These are phyloP conservation scores for Apodemus agrarius DNA, from an alignment of 2,797 vertebrate species.

Conservation along the genomic window DNA sequence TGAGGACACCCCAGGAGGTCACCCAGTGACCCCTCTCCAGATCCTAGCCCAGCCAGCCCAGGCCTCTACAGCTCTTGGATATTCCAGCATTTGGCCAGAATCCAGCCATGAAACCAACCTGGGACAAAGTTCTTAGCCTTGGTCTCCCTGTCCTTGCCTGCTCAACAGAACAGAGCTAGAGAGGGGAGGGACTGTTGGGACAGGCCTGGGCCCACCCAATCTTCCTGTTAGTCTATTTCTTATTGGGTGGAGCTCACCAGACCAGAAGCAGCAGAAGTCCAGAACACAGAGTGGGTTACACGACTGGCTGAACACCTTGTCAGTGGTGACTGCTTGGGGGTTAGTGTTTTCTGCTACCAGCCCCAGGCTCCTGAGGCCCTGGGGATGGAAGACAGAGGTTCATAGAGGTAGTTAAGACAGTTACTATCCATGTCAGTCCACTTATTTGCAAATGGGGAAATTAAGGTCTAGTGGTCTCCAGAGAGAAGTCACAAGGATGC, in stretches of 20 bases:
- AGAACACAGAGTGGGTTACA: not conserved
- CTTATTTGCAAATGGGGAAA: not conserved
- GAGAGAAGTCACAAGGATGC: not conserved
- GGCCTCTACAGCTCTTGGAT: not conserved
- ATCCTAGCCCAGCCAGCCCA: not conserved
- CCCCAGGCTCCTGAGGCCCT: not conserved
- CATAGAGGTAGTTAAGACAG: not conserved
- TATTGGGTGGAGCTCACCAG: not conserved
- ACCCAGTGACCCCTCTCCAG: not conserved
- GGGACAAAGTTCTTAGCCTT: not conserved
- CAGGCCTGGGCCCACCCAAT: not conserved
- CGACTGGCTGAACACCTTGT: not conserved
- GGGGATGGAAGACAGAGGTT: not conserved
- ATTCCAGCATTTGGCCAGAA: not conserved
- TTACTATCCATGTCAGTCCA: not conserved
- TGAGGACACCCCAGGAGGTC: not conserved
- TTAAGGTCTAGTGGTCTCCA: not conserved
- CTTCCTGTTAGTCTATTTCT: not conserved
- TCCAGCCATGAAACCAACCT: not conserved
- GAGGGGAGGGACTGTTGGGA: not conserved
- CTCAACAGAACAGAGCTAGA: not conserved
- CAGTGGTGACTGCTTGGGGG: not conserved
- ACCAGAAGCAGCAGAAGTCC: not conserved
- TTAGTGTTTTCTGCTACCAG: not conserved
- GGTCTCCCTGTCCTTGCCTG: not conserved